Base-by-base conservation (phyloP, 1,140 invertebrate genomes). In the Chionoecetes opilio region DNA sequence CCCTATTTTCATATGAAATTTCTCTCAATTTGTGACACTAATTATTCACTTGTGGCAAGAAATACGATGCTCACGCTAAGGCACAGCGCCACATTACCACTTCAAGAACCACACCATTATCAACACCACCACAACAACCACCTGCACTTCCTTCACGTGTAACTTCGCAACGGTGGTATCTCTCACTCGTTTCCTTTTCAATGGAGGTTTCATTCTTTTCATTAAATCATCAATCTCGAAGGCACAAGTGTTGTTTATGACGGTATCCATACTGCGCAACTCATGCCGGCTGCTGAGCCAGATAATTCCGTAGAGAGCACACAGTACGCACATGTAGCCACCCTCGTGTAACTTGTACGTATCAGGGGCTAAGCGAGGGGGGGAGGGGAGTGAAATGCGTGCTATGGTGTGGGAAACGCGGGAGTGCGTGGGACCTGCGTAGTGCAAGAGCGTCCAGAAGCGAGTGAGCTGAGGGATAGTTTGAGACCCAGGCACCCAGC, bases 401-500 rank as follows among this genome's bases (percentile, higher is more conserved):
- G 63, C 21, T n/a, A 26, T 11, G 63, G 21, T 5, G 9, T 0
- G n/a, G 63, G 63, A n/a, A 75, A 75, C 63, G 21, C 63, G 63
- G 63, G 6, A 75, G 63, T 75, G 63, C n/a, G 63, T n/a, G 63
- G 63, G 32, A 86, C 85, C 85, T 86, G 85, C 32, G 85, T 86
- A 86, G 85, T 86, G 85, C 85, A 6, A 38, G 85, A 86, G 85
- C 11, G 85, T 86, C 85, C 85, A 86, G 85, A 86, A 86, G 14
- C 29, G 85, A 86, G 85, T 86, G 85, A 86, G 85, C 85, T 32
- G 85, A 86, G 85, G 85, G 85, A 86, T 26, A 86, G 85, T 86
- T 86, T 86, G 85, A 86, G 85, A 86, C 85, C 85, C 85, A 86
- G 85, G 35, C 31, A 86, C 85, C 85, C 85, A 86, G 35, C 29